These are phyloP conservation scores for Xerus rutilus DNA, from an alignment of 2,797 vertebrate species.

Conservation along the genomic window DNA sequence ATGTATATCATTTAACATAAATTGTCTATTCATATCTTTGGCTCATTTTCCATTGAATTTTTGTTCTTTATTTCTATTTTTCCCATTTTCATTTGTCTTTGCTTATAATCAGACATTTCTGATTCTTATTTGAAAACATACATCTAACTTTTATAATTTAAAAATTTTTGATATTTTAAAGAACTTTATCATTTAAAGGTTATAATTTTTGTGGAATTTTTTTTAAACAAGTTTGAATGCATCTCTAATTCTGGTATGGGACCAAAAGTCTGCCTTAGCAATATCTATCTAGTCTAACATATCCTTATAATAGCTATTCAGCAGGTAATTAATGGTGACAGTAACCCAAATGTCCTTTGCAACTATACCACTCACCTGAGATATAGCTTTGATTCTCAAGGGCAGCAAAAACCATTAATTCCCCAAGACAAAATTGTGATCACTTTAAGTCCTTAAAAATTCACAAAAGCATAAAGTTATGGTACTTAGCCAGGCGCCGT, in stretches of 20 bases:
- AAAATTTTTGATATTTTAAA: neutral
- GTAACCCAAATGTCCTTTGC: neutral
- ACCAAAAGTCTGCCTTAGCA: neutral
- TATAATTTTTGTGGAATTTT: neutral
- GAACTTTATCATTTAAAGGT: neutral
- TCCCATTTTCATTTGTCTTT: constrained; percentile 21
- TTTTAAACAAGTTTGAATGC: neutral
- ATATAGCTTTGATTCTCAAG: neutral
- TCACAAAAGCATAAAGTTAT: neutral
- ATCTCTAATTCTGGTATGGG: neutral
- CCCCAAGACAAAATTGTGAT: neutral
- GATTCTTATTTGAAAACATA: neutral
- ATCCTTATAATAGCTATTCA: neutral
- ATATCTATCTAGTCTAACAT: neutral
- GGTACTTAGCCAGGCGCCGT: neutral
- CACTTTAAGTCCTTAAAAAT: neutral
- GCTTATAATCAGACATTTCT: neutral
- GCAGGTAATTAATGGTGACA: neutral
- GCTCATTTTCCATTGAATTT: neutral
- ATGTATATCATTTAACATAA: neutral
- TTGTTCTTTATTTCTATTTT: constrained; percentile 39
- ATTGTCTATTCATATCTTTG: neutral
- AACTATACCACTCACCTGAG: neutral
- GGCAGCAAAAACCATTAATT: neutral
- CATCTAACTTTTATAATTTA: neutral